These are phyloP conservation scores for Odontamblyopus lacepedii DNA, from an alignment of 2,797 vertebrate genomes.

Conservation along the genomic window DNA sequence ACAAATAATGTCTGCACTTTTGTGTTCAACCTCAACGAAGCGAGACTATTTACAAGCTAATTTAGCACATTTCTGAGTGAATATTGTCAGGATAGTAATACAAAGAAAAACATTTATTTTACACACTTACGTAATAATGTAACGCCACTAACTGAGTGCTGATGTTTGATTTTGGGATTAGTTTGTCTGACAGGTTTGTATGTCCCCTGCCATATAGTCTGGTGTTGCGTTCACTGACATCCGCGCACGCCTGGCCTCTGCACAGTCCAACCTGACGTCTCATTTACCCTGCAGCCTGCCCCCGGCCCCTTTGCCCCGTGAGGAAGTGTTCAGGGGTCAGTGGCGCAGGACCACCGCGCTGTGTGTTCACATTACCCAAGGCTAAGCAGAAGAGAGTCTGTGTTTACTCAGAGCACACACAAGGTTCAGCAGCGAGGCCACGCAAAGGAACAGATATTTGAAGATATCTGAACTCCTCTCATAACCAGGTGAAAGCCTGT, in stretches of 20 bases:
- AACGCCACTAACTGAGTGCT: no score
- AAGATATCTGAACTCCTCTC: slow-evolving; percentile 60
- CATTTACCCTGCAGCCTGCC: slow-evolving; percentile 47
- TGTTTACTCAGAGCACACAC: slow-evolving; percentile 60
- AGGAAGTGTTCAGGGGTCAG: slow-evolving; percentile 47
- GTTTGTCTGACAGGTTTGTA: not conserved
- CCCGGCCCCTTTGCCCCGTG: slow-evolving; percentile 33
- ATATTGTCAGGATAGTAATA: no score
- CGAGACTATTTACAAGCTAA: not conserved
- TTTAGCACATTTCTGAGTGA: no score
- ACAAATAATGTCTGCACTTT: no score
- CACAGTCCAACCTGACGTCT: slow-evolving; percentile 63
- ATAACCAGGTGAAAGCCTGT: slow-evolving; percentile 60
- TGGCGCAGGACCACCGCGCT: slow-evolving; percentile 50
- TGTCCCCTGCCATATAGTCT: slow-evolving; percentile 19
- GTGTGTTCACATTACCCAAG: slow-evolving; percentile 57
- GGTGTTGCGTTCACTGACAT: slow-evolving; percentile 47
- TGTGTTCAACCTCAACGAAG: not conserved
- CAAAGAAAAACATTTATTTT: no score
- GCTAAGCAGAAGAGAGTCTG: slow-evolving; percentile 39
- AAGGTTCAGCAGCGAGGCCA: slow-evolving; percentile 46
- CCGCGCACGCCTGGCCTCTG: slow-evolving; percentile 13
- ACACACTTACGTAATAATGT: no score
- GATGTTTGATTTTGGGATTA: no score
- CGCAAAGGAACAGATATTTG: slow-evolving; percentile 46